Evolutionary conservation across 2,797 vertebrate genomes (phyloP).

Genomic region (Parotocinclus haroldoi): DNA sequence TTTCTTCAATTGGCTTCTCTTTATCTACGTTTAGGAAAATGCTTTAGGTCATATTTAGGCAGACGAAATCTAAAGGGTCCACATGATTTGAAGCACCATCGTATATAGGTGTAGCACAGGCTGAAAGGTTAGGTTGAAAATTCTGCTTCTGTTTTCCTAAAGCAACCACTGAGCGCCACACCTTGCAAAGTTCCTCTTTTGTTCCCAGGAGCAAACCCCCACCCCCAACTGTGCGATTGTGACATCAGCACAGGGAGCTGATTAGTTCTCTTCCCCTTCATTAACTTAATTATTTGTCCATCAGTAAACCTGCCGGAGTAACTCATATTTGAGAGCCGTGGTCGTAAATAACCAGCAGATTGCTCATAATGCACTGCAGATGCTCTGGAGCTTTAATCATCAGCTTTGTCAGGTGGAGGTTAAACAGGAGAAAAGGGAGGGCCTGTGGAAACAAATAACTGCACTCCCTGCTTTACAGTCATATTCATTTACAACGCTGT

Average conservation of each 20-base stretch:
- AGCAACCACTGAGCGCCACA: slow-evolving; percentile 1
- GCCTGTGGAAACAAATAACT: slow-evolving; percentile 10
- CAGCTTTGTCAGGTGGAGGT: slow-evolving; percentile 46
- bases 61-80: too few relatives aligned
- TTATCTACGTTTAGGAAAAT: too few relatives aligned
- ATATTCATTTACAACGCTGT: slow-evolving; percentile 21
- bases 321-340: slow-evolving; percentile 59
- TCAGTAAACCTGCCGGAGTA: slow-evolving; percentile 60
- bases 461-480: slow-evolving; percentile 32
- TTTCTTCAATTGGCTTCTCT: too few relatives aligned
- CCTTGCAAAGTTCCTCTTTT: slow-evolving; percentile 49
- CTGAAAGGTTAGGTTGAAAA: too few relatives aligned
- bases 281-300: slow-evolving; percentile 65
- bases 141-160: too few relatives aligned
- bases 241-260: slow-evolving; percentile 55
- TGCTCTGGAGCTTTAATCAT: slow-evolving; percentile 47
- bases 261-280: slow-evolving; percentile 57
- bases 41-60: too few relatives aligned
- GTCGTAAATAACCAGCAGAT: slow-evolving; percentile 47
- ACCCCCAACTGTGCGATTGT: slow-evolving; percentile 33
- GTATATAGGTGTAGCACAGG: too few relatives aligned
- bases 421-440: slow-evolving; percentile 39
- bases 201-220: slow-evolving; percentile 40
- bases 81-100: too few relatives aligned
- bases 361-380: slow-evolving; percentile 41